Evolutionary conservation across 2,888 invertebrate genomes (phyloP).

Genomic region (Mongoloraphidia duomilia): DNA sequence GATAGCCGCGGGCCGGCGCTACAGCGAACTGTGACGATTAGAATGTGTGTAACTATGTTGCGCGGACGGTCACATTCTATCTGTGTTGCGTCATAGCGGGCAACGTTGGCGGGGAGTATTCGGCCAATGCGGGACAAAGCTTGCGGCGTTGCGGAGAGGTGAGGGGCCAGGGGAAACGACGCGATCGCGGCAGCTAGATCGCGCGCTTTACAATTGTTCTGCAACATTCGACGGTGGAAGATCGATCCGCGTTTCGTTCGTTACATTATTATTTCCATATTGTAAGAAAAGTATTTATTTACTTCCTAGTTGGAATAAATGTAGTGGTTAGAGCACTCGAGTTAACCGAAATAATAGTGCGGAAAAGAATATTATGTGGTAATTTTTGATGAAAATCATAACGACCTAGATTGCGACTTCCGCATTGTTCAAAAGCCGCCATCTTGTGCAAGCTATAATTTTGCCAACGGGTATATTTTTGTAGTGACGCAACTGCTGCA

Average conservation of each 20-base stretch:
- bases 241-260: neutral
- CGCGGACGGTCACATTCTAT: neutral
- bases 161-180: neutral
- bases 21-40: neutral
- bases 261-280: neutral
- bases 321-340: neutral
- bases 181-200: neutral
- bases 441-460: conserved; percentile 4
- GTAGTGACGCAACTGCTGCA: conserved; percentile 1
- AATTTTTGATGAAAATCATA: neutral
- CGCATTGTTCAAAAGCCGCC: conserved; percentile 7
- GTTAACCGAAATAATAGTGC: neutral
- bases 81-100: conserved; percentile 3
- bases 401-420: conserved; percentile 6
- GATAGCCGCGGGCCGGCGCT: neutral
- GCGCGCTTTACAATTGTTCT: neutral
- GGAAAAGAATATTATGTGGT: neutral
- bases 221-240: neutral
- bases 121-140: neutral
- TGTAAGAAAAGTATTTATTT: neutral
- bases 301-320: neutral
- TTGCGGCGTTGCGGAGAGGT: neutral
- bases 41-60: neutral
- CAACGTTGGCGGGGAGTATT: neutral
- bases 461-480: conserved; percentile 4